Evolutionary conservation across 2,113 vertebrate genomes (phyloP), one percentile per base, ranked within the genome.

Genomic region (Albula glossodonta): DNA sequence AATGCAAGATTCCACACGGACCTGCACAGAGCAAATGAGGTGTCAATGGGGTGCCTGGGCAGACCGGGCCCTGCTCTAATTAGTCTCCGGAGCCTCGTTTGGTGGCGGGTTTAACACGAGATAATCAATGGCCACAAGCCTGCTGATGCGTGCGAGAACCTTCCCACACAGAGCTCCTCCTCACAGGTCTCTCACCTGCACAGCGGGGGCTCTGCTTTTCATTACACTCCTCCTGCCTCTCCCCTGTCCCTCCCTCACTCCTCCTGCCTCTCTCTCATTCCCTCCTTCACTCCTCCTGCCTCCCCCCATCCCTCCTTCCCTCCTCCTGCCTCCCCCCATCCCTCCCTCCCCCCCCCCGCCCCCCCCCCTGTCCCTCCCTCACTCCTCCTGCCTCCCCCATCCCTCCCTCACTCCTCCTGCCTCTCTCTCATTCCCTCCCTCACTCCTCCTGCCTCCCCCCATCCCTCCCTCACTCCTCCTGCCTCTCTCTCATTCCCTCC

Each of bases 21-120:
- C 95, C 95, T 92, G 95, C 57, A 95, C 96, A 95, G 95, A 96
- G 96, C 96, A 96, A 96, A 97, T 96, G 96, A 96, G 95, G 96
- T 96, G 96, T 96, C 95, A 96, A 96, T 96, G 96, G 96, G 96
- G 96, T 96, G 96, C 92, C 95, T 93, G 93, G 85, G 89, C 95
- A 95, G 96, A 95, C 96, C 95, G 95, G 94, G 94, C 95, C 96
- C 31, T 93, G 93, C 95, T 95, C 95, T 96, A 97, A 97, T 97
- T 96, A 97, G 96, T 96, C 96, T 96, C 96, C 94, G 78, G 78
- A 50, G 78, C 41, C 78, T 79, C 78, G 48, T 79, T 79, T 79
- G 78, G 78, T 79, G 78, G 78, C 78, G 78, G 78, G 78, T 79
- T 79, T 79, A 79, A 79, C 78, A 79, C 50, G 78, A 49, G 78